Evolutionary conservation across 2,888 invertebrate species (phyloP).

Genomic region (Cremastinae sp.): DNA sequence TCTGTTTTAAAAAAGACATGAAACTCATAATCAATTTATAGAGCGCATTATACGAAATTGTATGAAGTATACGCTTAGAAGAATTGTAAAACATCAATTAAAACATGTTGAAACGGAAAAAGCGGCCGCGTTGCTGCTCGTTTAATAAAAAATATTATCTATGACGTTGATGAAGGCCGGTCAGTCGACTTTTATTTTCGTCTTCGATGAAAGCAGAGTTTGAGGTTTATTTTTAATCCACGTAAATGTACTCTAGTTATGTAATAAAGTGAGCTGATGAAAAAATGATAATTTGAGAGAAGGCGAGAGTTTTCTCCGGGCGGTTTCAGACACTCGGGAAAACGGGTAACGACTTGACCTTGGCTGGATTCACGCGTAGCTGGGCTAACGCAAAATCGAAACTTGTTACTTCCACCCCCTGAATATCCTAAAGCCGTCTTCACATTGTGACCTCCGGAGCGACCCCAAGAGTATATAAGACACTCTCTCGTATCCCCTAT

Average conservation of each 20-base stretch:
- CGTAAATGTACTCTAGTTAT: neutral
- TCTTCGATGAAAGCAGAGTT: no score
- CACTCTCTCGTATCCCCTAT: constrained; percentile 23
- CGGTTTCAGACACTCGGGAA: constrained; percentile 72
- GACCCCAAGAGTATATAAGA: constrained; percentile 32
- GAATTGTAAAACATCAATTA: no score
- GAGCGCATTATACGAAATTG: no score
- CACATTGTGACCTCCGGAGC: constrained; percentile 70
- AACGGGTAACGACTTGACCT: constrained; percentile 80
- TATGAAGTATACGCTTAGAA: no score
- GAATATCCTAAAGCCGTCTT: constrained; percentile 79
- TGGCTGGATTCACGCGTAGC: constrained; percentile 81
- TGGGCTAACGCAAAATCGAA: constrained; percentile 81
- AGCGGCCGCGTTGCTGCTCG: no score
- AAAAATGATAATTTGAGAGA: neutral
- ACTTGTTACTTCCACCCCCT: constrained; percentile 80
- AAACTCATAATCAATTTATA: no score
- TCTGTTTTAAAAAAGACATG: no score
- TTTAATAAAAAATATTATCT: no score
- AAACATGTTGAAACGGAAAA: no score
- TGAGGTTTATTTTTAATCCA: no score
- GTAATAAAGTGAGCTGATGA: neutral
- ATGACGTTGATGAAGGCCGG: no score
- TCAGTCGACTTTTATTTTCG: no score
- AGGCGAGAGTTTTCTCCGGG: constrained; percentile 36